Base-by-base conservation (phyloP, 2,113 vertebrate species). In the Gnathonemus longibarbis region DNA sequence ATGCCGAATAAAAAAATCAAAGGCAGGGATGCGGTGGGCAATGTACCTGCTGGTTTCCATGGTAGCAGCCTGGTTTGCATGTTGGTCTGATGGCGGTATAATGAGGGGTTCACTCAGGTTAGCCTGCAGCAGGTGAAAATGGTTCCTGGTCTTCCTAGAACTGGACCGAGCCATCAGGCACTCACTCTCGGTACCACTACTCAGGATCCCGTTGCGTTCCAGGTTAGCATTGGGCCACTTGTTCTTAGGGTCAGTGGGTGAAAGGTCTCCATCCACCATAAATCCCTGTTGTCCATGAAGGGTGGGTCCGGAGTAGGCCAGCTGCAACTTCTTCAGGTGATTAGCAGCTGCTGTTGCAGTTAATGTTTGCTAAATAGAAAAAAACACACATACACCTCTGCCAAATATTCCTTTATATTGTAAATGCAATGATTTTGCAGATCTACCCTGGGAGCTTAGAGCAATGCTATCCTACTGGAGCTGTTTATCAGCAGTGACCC, bases 261-360 rank as follows among this genome's bases (percentile, higher is more conserved):
- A 91, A 3, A 90, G 77, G 50, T 96, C 95, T 0, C 92, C 92
- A 13, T 80, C 11, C 0, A 96, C 95, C 0, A 89, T 52, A 42
- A 91, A 35, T 89, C 84, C 90, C 2, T 94, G 89, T 0, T 91
- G 84, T 0, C 92, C 58, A 92, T 0, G 74, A 35, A 46, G 39
- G 17, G 39, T 0, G 0, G 35, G 49, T 66, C 35, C 94, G 13
- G 62, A 92, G 5, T 94, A 93, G 48, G 94, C 95, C 93, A 95
- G 92, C 90, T 97, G 97, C 1, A 98, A 94, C 91, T 97, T 99
- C 93, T 92, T 96, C 97, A 99, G 98, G 94, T 98, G 97, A 83
- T 97, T 95, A 48, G 99, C 95, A 0, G 95, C 96, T 0, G 96
- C 93, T 0, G 97, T 95, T 0, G 96, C 96, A 0, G 98, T 98